phyloP scores from a whole-genome alignment of 2,888 invertebrate species.

The Melinaea marsaeus region DNA sequence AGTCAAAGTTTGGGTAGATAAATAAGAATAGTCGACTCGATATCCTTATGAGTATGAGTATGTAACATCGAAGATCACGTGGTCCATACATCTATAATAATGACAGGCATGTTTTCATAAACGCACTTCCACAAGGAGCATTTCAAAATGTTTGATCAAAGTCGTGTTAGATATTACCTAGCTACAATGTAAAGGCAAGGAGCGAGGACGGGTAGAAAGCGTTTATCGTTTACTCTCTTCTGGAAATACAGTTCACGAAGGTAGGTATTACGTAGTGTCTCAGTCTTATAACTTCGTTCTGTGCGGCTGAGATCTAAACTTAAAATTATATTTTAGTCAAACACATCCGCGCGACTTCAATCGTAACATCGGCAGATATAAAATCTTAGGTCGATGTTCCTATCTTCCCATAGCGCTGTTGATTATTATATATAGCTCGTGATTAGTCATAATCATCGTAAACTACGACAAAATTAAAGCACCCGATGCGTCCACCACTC shows the following conservation, averaged over 20 bases:
- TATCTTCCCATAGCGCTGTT: conserved; percentile 56
- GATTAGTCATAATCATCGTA: conserved; percentile 53
- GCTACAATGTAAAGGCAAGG: conserved; percentile 76
- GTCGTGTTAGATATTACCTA: conserved; percentile 65
- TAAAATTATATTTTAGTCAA: conserved; percentile 21
- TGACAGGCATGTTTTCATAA: conserved; percentile 49
- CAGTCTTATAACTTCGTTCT: conserved; percentile 73
- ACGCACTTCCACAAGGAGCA: conserved; percentile 62
- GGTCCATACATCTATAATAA: conserved; percentile 32
- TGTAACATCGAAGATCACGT: conserved; percentile 27
- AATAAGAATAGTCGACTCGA: conserved; percentile 26
- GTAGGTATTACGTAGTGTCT: conserved; percentile 66
- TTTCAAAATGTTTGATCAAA: conserved; percentile 49
- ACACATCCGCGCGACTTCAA: conserved; percentile 16
- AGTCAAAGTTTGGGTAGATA: conserved; percentile 33
- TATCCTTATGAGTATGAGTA: conserved; percentile 23
- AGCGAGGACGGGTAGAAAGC: conserved; percentile 77
- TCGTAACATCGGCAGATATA: conserved; percentile 19
- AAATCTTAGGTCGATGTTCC: conserved; percentile 27
- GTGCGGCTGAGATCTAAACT: conserved; percentile 49
- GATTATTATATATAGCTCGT: conserved; percentile 47
- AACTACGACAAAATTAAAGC: conserved; percentile 68
- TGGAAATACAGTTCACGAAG: conserved; percentile 65
- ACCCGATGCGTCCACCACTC: conserved; percentile 66
- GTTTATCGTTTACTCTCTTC: conserved; percentile 69